Conservation (phyloP, 1,140 invertebrate genomes). For the Tenebrio molitor region DNA sequence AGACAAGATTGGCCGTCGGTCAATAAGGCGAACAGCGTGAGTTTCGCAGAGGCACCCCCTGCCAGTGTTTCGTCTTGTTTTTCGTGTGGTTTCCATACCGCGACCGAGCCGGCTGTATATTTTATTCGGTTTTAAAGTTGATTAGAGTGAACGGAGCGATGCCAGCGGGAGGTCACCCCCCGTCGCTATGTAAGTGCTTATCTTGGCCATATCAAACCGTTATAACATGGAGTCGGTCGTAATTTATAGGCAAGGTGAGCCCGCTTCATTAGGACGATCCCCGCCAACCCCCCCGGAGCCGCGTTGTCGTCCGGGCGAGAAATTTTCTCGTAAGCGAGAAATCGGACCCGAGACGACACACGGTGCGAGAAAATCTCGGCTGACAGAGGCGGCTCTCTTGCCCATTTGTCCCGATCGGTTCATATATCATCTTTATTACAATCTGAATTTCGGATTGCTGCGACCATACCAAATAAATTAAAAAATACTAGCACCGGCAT, state of each 20-base stretch:
- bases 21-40: conserved; percentile 44
- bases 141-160: conserved; percentile 63
- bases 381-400: conserved; percentile 1
- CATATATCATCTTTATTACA: conserved; percentile 18
- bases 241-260: conserved; percentile 66
- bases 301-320: conserved; percentile 22
- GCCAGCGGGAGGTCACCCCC: conserved; percentile 63
- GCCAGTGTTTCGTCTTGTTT: conserved; percentile 42
- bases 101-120: conserved; percentile 57
- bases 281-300: conserved; percentile 47
- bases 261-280: conserved; percentile 65
- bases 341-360: conserved; percentile 23
- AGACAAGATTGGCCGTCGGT: conserved; percentile 43
- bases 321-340: conserved; percentile 33
- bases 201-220: conserved; percentile 66
- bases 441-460: conserved; percentile 10
- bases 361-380: conserved; percentile 21
- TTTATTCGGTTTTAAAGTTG: conserved; percentile 65
- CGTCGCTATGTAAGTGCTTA: conserved; percentile 64
- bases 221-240: conserved; percentile 65
- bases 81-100: conserved; percentile 50
- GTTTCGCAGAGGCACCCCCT: conserved; percentile 43
- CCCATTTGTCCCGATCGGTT: background rate
- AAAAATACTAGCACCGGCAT: background rate
- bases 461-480: background rate